Evolutionary conservation across 2,888 invertebrate species (phyloP), one percentile per base, ranked within the genome.

Genomic region (Cryptus viduatorius): DNA sequence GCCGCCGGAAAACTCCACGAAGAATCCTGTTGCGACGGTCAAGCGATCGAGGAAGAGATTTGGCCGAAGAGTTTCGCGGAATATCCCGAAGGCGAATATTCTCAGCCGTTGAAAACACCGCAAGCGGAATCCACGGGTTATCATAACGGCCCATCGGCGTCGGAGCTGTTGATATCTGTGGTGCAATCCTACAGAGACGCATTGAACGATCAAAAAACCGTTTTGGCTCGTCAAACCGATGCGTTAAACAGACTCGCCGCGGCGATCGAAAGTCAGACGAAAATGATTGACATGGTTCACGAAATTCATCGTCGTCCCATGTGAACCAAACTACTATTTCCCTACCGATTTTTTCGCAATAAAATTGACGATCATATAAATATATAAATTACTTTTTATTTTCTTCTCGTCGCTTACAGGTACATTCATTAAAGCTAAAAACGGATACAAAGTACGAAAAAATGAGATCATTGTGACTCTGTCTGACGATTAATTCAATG

Each of bases 381-480:
- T 82, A 79, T 82, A 84, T 84, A 79, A 82, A 82, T 82, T 76
- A 83, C 65, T 50, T 77, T 67, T 82, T 78, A 37, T 75, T 48
- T 69, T 72, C 37, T 81, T 61, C 61, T 61, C 61, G 31, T 31
- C n/a, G 79, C 73, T 81, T 84, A 78, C 79, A 75, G 73, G 73
- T 84, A 84, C 78, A 75, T 50, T 65, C 44, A 31, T 78, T 69
- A 56, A 19, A 65, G 48, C 73, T 78, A 84, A 31, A 61, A 61
- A 29, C 4, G 12, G 14, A 14, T n/a, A 2, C 14, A 61, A 31
- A 14, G 61, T 61, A 61, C 31, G 48, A 76, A 82, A 71, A 65
- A 84, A 84, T 84, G 84, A 84, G 84, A 84, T 84, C 84, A 84
- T 59, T 75, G 48, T 8, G 37, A 69, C 79, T 48, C 59, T 64